Evolutionary conservation across 2,888 invertebrate genomes (phyloP), one percentile per base, ranked within the genome.

Genomic region (Drosophila monieri): DNA sequence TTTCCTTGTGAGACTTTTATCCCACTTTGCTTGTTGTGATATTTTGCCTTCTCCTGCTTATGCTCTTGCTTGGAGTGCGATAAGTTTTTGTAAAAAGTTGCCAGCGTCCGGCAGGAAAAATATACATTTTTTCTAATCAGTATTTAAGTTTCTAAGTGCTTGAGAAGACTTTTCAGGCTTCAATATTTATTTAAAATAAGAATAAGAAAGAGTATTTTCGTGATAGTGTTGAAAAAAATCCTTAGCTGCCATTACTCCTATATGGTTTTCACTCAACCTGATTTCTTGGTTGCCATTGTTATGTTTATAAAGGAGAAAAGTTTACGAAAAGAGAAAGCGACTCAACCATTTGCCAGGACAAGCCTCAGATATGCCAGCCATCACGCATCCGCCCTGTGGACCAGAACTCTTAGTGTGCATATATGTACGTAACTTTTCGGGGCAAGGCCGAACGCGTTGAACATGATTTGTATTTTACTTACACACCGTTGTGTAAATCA

Each of bases 381-480:
- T 46, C 61, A 64, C 52, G 35, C 62, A 46, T 15, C 27, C 59
- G 60, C 27, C 60, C 60, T 10, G 51, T 60, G 44, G 43, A 25
- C 59, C 48, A 15, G 1, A 35, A 60, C 49, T 43, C 15, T 18
- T 15, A 39, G 49, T 60, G 67, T 53, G 52, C 23, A 30, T 30
- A 21, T 51, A 27, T 27, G 27, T 49, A 43, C 55, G 62, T 35
- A 32, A 48, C 35, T 62, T 65, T 65, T 54, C 47, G 60, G 48
- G 65, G 65, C 65, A 55, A 65, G 68, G 68, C 43, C 67, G 61
- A 46, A 15, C 25, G 32, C 46, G 53, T 43, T 32, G 61, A 69
- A 55, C 69, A 69, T 69, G 69, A 69, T 69, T 69, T 69, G 68
- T 69, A 68, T 68, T 69, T 69, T 67, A 69, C 69, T 46, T 68